Conservation (phyloP, 2,113 vertebrate genomes). For the Girardinichthys multiradiatus region DNA sequence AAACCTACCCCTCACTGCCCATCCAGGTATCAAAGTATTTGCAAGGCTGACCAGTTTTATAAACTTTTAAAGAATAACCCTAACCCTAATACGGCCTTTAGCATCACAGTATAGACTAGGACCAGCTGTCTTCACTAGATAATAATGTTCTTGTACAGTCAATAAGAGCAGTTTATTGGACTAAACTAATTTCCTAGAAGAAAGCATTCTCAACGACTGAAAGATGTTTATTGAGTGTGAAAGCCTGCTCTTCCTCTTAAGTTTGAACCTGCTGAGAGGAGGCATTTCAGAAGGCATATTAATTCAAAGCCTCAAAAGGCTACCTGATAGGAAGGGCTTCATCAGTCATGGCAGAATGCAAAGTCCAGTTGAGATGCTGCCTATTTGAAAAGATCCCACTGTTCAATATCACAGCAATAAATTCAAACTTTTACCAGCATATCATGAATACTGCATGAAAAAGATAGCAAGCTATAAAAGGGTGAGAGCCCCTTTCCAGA, state of each 20-base stretch:
- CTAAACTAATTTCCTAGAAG: slow-evolving; percentile 4
- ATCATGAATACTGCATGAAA: slow-evolving; percentile 26
- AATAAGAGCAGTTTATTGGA: slow-evolving; percentile 10
- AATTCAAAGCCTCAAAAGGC: slow-evolving; percentile 27
- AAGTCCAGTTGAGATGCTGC: slow-evolving; percentile 19
- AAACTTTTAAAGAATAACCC: background rate
- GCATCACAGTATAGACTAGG: background rate
- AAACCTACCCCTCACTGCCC: background rate
- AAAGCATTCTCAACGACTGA: slow-evolving; percentile 3
- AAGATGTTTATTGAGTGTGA: slow-evolving; percentile 3
- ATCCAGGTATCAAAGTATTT: background rate
- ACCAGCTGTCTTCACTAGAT: background rate
- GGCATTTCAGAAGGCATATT: slow-evolving; percentile 12
- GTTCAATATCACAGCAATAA: slow-evolving; percentile 16
- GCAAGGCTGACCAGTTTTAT: background rate
- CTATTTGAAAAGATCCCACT: slow-evolving; percentile 7
- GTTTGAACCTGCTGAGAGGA: slow-evolving; percentile 23
- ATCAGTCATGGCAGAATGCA: slow-evolving; percentile 18
- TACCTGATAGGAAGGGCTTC: slow-evolving; percentile 3
- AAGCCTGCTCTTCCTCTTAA: background rate
- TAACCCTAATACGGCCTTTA: background rate
- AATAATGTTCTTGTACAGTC: background rate
- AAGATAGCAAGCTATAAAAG: slow-evolving; percentile 1
- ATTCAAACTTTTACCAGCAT: background rate
- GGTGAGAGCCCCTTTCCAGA: background rate